Evolutionary conservation across 2,888 invertebrate genomes (phyloP).

Genomic region (Galerucella nymphaeae): DNA sequence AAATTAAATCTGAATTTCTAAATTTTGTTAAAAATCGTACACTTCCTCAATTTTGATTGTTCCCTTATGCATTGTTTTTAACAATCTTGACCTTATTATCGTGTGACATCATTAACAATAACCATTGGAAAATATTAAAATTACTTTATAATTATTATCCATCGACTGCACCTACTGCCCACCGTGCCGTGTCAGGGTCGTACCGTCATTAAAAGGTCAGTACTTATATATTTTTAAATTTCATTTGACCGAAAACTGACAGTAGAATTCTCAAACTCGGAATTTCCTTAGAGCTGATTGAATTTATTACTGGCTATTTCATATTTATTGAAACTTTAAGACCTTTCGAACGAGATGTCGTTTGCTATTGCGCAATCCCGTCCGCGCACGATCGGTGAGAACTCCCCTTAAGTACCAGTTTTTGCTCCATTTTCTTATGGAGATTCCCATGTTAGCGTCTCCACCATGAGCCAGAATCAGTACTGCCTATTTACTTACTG

Average conservation of each 20-base stretch:
- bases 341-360: no score
- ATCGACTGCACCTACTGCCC: conserved; percentile 51
- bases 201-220: background rate
- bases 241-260: background rate
- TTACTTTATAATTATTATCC: conserved; percentile 47
- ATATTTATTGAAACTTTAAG: background rate
- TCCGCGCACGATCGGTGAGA: no score
- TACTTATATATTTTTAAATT: no score
- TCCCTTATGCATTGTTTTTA: conserved; percentile 50
- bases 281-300: no score
- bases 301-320: background rate
- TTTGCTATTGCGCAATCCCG: no score
- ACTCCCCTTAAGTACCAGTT: no score
- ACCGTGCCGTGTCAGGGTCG: conserved; percentile 38
- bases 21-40: conserved; percentile 28
- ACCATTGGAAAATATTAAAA: conserved; percentile 50
- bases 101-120: conserved; percentile 54
- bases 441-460: no score
- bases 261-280: no score
- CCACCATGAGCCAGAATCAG: no score
- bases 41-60: conserved; percentile 51
- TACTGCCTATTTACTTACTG: no score
- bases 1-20: no score
- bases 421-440: no score
- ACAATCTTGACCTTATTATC: conserved; percentile 56